Percentiles rank a stretch among this genome's conserved stretches.
Conservation (phyloP, 2,888 invertebrate species). For the Ectobius pallidus region DNA sequence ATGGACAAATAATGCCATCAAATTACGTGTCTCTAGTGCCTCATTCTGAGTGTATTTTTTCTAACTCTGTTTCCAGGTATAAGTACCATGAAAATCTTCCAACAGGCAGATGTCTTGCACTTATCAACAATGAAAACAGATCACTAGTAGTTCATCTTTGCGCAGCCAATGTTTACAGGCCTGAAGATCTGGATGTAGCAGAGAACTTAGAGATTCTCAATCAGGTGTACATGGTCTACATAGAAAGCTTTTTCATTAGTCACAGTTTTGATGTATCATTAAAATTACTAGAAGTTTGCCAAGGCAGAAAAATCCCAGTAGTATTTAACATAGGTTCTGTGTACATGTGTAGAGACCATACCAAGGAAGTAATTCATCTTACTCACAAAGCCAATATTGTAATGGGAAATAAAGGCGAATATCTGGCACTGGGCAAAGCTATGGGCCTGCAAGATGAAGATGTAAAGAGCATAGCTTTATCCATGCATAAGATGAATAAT, state of each 20-base stretch:
- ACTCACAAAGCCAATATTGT: conserved; percentile 58
- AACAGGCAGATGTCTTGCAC: conserved; percentile 61
- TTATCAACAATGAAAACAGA: conserved; percentile 56
- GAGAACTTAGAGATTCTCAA: conserved; percentile 47
- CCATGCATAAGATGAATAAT: conserved; percentile 3
- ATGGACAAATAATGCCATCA: too few relatives aligned
- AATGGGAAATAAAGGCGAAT: conserved; percentile 64
- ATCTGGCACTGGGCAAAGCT: conserved; percentile 54
- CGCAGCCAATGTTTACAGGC: conserved; percentile 57
- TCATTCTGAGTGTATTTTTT: too few relatives aligned
- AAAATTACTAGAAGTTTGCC: conserved; percentile 56
- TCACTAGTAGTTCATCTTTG: conserved; percentile 62
- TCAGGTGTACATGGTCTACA: conserved; percentile 54
- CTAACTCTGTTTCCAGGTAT: conserved; percentile 51
- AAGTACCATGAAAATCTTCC: conserved; percentile 50
- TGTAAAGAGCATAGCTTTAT: conserved; percentile 45
- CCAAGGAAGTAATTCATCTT: conserved; percentile 55
- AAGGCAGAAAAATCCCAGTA: conserved; percentile 53
- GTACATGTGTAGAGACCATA: conserved; percentile 58
- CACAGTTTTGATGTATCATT: conserved; percentile 56
- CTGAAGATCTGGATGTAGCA: conserved; percentile 50
- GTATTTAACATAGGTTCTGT: conserved; percentile 62
- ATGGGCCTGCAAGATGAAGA: conserved; percentile 47
- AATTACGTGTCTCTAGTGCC: too few relatives aligned
- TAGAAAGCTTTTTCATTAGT: conserved; percentile 65